Conservation (phyloP, 1,140 invertebrate species). For the Hesperophylax magnus region DNA sequence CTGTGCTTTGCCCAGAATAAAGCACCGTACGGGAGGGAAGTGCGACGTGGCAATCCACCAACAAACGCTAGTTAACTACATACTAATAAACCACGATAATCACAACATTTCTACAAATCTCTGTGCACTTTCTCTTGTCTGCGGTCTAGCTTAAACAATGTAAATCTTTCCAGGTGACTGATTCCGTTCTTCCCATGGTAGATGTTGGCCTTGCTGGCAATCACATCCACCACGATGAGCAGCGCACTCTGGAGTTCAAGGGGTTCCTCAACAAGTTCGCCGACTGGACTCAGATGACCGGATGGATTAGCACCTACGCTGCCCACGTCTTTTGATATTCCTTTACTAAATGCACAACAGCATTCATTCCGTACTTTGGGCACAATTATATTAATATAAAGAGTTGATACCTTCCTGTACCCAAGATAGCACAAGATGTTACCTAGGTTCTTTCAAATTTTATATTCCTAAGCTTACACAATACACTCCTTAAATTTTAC, state of each 20-base stretch:
- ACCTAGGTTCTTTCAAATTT: too few relatives aligned
- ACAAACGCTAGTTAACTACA: neutral
- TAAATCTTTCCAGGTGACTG: constrained; percentile 27
- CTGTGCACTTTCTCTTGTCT: neutral
- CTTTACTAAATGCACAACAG: too few relatives aligned
- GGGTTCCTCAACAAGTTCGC: constrained; percentile 45
- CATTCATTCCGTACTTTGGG: too few relatives aligned
- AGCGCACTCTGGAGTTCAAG: constrained; percentile 44
- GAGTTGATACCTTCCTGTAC: too few relatives aligned
- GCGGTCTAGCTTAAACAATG: neutral
- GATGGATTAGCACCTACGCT: constrained; percentile 49
- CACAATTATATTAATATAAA: too few relatives aligned
- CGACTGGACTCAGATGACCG: constrained; percentile 45
- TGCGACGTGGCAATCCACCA: neutral
- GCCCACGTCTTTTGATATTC: constrained; percentile 40
- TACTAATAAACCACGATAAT: neutral
- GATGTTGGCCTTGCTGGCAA: constrained; percentile 52
- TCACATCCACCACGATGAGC: constrained; percentile 49
- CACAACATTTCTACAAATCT: too few relatives aligned
- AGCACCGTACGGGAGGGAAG: too few relatives aligned
- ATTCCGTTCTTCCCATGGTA: constrained; percentile 31
- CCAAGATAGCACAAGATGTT: too few relatives aligned
- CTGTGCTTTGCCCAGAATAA: too few relatives aligned
- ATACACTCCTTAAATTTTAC: too few relatives aligned
- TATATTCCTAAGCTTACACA: too few relatives aligned